Evolutionary conservation across 2,797 vertebrate species (phyloP).

Genomic region (Enteromius argenteus): DNA sequence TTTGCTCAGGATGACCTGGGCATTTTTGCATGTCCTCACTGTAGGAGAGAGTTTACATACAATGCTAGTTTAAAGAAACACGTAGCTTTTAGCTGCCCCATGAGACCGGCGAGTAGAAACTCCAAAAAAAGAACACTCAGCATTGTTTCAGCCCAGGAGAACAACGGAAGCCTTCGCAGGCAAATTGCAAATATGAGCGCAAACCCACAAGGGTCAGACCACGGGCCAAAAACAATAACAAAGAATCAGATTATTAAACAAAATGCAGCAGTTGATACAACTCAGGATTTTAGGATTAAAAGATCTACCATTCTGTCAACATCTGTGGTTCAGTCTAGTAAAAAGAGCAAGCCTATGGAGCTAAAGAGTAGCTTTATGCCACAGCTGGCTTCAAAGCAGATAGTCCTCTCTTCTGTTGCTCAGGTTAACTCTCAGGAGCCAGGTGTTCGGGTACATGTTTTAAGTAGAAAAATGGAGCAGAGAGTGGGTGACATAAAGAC

Average conservation of each 20-base stretch:
- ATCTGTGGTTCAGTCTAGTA: conserved; percentile 72
- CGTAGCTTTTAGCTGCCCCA: conserved; percentile 90
- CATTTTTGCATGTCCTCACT: conserved; percentile 91
- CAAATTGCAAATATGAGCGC: conserved; percentile 80
- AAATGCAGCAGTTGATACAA: conserved; percentile 60
- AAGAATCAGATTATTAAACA: conserved; percentile 82
- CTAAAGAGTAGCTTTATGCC: conserved; percentile 72
- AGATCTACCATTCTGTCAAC: conserved; percentile 73
- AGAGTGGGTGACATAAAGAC: conserved; percentile 68
- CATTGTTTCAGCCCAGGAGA: conserved; percentile 82
- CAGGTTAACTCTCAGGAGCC: conserved; percentile 83
- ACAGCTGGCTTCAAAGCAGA: conserved; percentile 65
- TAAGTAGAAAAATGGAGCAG: conserved; percentile 76
- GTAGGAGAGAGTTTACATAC: conserved; percentile 93
- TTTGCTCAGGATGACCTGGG: conserved; percentile 73
- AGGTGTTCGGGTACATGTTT: conserved; percentile 82
- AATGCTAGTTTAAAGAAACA: conserved; percentile 95
- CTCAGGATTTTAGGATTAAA: conserved; percentile 72
- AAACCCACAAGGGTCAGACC: conserved; percentile 81
- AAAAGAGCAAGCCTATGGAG: conserved; percentile 78
- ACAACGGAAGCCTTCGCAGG: conserved; percentile 77
- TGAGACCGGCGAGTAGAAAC: conserved; percentile 87
- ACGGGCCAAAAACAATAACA: conserved; percentile 81
- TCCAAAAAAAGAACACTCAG: conserved; percentile 80
- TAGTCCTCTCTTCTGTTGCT: conserved; percentile 73